Evolutionary conservation across 2,113 vertebrate species (phyloP).

Genomic region (Morone saxatilis): DNA sequence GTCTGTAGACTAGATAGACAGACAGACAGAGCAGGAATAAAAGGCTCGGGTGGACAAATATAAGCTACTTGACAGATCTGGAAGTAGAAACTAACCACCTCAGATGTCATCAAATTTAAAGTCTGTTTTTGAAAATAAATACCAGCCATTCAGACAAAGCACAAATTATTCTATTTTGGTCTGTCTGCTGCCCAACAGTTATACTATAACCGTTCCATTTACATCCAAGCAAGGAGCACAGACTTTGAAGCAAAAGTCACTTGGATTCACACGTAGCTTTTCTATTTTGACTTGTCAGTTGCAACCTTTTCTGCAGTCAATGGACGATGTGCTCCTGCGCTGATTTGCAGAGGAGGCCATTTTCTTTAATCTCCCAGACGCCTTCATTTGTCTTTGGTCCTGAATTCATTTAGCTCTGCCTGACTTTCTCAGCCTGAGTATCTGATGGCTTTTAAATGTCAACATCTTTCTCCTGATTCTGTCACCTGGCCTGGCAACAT

Average conservation of each 20-base stretch:
- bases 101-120: not conserved
- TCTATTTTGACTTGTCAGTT: not conserved
- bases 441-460: slow-evolving; percentile 11
- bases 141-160: not conserved
- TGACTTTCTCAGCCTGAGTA: not conserved
- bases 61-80: slow-evolving; percentile 9
- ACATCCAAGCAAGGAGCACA: not conserved
- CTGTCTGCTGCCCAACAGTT: not conserved
- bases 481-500: not conserved
- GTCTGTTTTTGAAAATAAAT: not conserved
- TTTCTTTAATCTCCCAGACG: not conserved
- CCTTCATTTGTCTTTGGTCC: not conserved
- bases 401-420: not conserved
- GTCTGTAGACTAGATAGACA: not conserved
- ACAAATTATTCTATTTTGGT: not conserved
- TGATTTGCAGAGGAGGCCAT: not conserved
- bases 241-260: not conserved
- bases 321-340: not conserved
- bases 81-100: not conserved
- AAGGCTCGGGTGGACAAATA: slow-evolving; percentile 7
- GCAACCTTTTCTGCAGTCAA: not conserved
- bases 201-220: not conserved
- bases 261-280: not conserved
- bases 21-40: not conserved
- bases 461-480: not conserved